These are phyloP conservation scores for Napeogenes inachia DNA, from an alignment of 2,888 invertebrate genomes.

Conservation along the genomic window DNA sequence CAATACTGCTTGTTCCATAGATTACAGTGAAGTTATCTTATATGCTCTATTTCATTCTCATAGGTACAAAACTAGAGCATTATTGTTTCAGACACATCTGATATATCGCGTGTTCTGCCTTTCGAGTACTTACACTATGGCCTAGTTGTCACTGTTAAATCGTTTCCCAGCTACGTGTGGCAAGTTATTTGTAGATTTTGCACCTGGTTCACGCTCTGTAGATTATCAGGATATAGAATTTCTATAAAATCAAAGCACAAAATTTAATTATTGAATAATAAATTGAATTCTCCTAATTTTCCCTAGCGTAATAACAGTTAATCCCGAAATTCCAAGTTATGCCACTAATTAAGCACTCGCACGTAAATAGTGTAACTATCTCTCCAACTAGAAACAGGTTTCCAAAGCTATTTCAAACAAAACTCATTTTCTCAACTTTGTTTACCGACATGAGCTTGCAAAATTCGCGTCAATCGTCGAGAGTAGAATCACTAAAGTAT, in stretches of 20 bases:
- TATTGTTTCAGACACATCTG: slow-evolving; percentile 20
- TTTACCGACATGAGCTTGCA: slow-evolving; percentile 24
- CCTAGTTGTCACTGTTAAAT: slow-evolving; percentile 20
- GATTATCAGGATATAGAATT: slow-evolving; percentile 15
- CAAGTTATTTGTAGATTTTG: not conserved
- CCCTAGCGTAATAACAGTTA: not conserved
- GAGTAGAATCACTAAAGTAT: slow-evolving; percentile 24
- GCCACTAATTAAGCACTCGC: not conserved
- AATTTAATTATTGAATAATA: not conserved
- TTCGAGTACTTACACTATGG: slow-evolving; percentile 12
- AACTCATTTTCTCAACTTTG: slow-evolving; percentile 29
- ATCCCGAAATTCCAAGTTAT: not conserved
- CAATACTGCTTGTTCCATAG: not conserved
- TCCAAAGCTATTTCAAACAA: slow-evolving; percentile 24
- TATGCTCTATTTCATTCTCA: slow-evolving; percentile 12
- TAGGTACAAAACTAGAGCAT: slow-evolving; percentile 17
- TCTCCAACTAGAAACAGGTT: slow-evolving; percentile 19
- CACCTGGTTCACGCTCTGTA: not conserved
- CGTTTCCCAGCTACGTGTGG: slow-evolving; percentile 18
- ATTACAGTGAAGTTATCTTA: slow-evolving; percentile 14
- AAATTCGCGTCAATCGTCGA: slow-evolving; percentile 26
- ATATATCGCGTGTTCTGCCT: slow-evolving; percentile 26
- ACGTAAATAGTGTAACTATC: slow-evolving; percentile 20
- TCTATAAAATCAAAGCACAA: not conserved
- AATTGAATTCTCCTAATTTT: too few species aligned